Evolutionary conservation across 1,140 invertebrate species (phyloP), one percentile per base, ranked within the genome.

Genomic region (Meteorus sp.): DNA sequence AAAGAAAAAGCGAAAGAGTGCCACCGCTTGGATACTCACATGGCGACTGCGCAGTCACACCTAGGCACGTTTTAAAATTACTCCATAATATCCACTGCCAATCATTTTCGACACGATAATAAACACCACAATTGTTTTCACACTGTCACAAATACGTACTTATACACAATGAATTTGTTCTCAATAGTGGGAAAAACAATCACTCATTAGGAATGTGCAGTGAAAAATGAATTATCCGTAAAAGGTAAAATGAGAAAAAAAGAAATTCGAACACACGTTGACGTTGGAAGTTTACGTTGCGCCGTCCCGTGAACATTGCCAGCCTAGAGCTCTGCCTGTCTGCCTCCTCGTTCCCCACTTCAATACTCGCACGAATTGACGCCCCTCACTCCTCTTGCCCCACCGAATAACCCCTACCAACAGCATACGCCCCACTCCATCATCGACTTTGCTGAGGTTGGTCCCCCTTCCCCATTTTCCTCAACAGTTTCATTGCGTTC

Each of bases 41-140:
- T 75, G 70, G 75, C 76, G 76, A 74, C 68, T 78, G 77, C 76
- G 76, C 75, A 78, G 76, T 77, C 73, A 76, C 73, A 72, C 73
- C 73, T 76, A 69, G 67, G 56, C 70, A 73, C 69, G 69, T 74
- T 77, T 75, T 64, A 61, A n/a, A 67, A 66, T 61, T 57, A 63
- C 62, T 29, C 41, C 41, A 23, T n/a, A 48, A 22, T 31, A 15
- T 15, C 11, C 29, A 57, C 15, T n/a, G n/a, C n/a, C n/a, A 3
- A 45, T 50, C 33, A 54, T 37, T 48, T 6, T 54, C 27, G 13
- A 35, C 20, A 53, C 51, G 50, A 22, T 48, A 39, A 54, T 22
- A 35, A 45, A 31, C 6, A 2, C n/a, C 45, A 56, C 35, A 35
- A 27, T 11, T 11, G 7, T n/a, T n/a, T n/a, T n/a, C n/a, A 29